Conservation (phyloP, 2,888 invertebrate genomes). For the Cephus pulcher region DNA sequence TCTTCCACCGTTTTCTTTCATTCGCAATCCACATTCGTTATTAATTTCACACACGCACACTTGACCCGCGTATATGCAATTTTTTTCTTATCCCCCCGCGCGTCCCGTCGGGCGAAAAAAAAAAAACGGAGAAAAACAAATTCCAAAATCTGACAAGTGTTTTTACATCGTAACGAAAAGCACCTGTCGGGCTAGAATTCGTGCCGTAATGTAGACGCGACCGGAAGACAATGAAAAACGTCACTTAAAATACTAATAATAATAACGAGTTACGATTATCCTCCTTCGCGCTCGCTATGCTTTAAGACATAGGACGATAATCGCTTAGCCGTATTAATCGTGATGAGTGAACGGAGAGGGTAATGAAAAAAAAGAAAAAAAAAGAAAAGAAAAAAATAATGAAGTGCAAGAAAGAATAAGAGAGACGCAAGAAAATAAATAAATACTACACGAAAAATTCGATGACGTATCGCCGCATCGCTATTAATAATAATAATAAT, state of each 20-base stretch:
- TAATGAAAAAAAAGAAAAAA: background rate
- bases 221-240: background rate
- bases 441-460: slow-evolving; percentile 15
- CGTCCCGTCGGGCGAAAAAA: background rate
- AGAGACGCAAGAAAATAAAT: slow-evolving; percentile 17
- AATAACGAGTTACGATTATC: background rate
- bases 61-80: background rate
- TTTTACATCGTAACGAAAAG: background rate
- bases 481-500: slow-evolving; percentile 43
- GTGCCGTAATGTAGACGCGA: background rate
- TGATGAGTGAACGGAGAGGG: background rate
- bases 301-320: background rate
- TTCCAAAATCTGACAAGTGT: background rate
- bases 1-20: background rate
- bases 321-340: background rate
- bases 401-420: background rate
- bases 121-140: background rate
- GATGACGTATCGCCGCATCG: slow-evolving; percentile 11
- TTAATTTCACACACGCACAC: background rate
- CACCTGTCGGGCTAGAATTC: background rate
- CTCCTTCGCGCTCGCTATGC: background rate
- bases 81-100: background rate
- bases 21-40: background rate
- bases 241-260: background rate
- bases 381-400: background rate